A percentile compares a stretch with the other conserved stretches of the same genome.
Conservation (phyloP, 2,797 vertebrate genomes). For the Chanos chanos region DNA sequence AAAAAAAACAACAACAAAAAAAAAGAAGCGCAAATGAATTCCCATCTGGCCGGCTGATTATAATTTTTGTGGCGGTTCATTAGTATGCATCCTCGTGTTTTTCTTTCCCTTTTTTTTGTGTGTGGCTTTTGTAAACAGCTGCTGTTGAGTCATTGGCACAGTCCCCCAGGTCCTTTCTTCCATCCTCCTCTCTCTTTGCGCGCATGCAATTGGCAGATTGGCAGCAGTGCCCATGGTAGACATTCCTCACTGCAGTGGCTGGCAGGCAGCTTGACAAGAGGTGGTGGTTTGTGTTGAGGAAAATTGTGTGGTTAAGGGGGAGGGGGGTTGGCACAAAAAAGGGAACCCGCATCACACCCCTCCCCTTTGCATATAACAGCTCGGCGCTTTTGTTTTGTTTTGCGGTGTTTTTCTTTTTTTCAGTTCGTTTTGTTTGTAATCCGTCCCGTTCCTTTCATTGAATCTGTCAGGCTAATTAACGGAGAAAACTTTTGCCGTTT, state of each 20-base stretch:
- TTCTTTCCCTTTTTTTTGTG: conserved; percentile 57
- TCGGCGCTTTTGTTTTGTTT: conserved; percentile 58
- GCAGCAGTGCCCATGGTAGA: conserved; percentile 62
- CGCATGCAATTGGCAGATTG: conserved; percentile 69
- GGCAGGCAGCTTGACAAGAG: conserved; percentile 58
- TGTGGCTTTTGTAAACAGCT: conserved; percentile 74
- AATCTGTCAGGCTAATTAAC: conserved; percentile 62
- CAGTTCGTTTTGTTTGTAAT: conserved; percentile 53
- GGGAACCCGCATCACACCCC: conserved; percentile 47
- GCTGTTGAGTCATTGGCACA: conserved; percentile 67
- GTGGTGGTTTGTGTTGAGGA: conserved; percentile 53
- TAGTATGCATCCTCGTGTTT: conserved; percentile 71
- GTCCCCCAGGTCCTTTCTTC: conserved; percentile 65
- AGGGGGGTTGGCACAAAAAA: conserved; percentile 53
- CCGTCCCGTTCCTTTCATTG: conserved; percentile 53
- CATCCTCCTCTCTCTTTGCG: conserved; percentile 50
- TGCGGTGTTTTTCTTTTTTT: conserved; percentile 49
- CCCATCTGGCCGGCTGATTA: conserved; percentile 55
- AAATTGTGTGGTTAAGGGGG: conserved; percentile 43
- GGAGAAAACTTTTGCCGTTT: conserved; percentile 58
- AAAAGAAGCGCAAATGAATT: conserved; percentile 51
- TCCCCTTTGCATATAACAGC: conserved; percentile 54
- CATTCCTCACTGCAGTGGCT: conserved; percentile 50
- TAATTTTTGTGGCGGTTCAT: conserved; percentile 66
- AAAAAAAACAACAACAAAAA: conserved; percentile 9